Conservation (phyloP, 2,888 invertebrate genomes). For the Eubasilissa splendida region DNA sequence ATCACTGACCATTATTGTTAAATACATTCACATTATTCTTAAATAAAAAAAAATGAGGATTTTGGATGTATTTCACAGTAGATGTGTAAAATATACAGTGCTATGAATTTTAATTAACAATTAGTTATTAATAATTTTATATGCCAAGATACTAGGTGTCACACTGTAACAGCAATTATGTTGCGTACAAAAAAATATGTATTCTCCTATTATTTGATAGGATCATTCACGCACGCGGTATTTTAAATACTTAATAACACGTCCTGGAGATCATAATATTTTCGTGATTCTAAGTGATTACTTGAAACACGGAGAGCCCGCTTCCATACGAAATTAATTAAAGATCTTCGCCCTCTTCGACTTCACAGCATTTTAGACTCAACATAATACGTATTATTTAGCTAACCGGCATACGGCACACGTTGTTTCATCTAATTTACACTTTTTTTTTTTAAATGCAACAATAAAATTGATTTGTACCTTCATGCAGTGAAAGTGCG, state of each 20-base stretch:
- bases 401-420: no score
- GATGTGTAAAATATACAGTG: no score
- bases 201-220: slow-evolving; percentile 17
- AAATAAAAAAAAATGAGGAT: no score
- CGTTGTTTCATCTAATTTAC: no score
- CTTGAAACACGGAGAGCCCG: not conserved
- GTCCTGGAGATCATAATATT: slow-evolving; percentile 21
- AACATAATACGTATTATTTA: no score
- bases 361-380: not conserved
- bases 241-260: slow-evolving; percentile 21
- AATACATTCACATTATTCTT: no score
- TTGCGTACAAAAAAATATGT: not conserved
- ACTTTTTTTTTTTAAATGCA: no score
- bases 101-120: no score
- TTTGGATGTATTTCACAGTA: no score
- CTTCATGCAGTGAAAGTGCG: no score
- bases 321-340: not conserved
- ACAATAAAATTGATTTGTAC: no score
- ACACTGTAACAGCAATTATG: not conserved
- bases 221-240: slow-evolving; percentile 25
- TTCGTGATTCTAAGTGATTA: slow-evolving; percentile 1
- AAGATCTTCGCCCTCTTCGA: not conserved
- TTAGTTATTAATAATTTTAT: not conserved
- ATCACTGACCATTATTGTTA: no score
- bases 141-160: not conserved